Conservation (phyloP, 2,113 vertebrate species). For the Tetrao urogallus region DNA sequence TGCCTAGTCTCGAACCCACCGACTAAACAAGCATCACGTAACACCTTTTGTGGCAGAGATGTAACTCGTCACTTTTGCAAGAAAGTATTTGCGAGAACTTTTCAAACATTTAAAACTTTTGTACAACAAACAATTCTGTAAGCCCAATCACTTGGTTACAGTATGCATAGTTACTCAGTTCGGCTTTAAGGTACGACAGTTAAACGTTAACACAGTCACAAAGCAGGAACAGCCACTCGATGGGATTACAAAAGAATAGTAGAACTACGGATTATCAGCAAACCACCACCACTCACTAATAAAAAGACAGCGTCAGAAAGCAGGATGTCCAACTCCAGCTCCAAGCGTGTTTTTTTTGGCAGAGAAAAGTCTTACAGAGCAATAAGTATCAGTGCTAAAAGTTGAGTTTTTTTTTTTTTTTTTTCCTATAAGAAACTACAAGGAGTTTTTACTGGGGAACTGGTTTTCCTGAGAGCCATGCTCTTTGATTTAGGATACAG, state of each 20-base stretch:
- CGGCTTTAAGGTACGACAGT: conserved; percentile 87
- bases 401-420: conserved; percentile 79
- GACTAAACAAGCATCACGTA: conserved; percentile 81
- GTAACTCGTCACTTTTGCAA: conserved; percentile 85
- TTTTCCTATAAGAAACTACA: conserved; percentile 93
- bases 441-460: conserved; percentile 85
- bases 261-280: conserved; percentile 80
- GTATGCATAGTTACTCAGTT: conserved; percentile 98
- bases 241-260: conserved; percentile 78
- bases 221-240: conserved; percentile 83
- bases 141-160: conserved; percentile 91
- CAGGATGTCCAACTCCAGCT: conserved; percentile 94
- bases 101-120: conserved; percentile 87
- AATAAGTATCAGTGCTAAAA: conserved; percentile 96
- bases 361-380: conserved; percentile 95
- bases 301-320: conserved; percentile 93
- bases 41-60: conserved; percentile 91
- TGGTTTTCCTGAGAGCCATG: conserved; percentile 99
- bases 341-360: conserved; percentile 95
- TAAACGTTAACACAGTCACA: conserved; percentile 85
- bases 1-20: conserved; percentile 76
- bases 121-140: conserved; percentile 86
- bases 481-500: conserved; percentile 97
- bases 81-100: conserved; percentile 77
- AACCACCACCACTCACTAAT: conserved; percentile 85